These are phyloP conservation scores for Zalophus californianus DNA, from an alignment of 2,797 vertebrate genomes.

Conservation along the genomic window DNA sequence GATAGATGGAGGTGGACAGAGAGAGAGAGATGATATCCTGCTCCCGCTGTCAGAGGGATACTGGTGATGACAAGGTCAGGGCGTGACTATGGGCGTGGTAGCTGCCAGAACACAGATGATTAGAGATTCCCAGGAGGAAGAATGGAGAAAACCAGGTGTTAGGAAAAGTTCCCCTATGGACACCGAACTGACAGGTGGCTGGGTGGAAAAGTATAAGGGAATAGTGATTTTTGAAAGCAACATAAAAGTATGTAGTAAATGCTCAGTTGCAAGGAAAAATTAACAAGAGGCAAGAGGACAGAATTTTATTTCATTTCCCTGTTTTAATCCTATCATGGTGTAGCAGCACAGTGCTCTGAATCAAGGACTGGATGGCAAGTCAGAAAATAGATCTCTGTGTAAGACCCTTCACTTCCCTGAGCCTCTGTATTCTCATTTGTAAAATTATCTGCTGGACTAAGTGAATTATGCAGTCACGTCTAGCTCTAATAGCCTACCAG, in stretches of 20 bases:
- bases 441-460: not conserved
- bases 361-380: not conserved
- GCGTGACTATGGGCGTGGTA: rapidly evolving
- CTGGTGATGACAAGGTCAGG: not conserved
- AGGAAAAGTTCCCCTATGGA: not conserved
- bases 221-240: not conserved
- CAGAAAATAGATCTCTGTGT: not conserved
- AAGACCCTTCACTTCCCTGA: not conserved
- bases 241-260: not conserved
- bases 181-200: not conserved
- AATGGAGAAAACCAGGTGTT: not conserved
- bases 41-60: not conserved
- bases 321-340: not conserved
- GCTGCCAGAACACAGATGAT: not conserved
- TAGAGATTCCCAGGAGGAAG: not conserved
- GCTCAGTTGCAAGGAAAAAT: not conserved
- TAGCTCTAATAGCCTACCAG: not conserved
- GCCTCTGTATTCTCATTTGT: not conserved
- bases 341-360: rapidly evolving
- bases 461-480: not conserved
- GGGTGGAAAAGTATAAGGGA: not conserved
- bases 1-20: not conserved
- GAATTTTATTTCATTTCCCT: not conserved
- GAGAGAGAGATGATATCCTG: too few relatives aligned
- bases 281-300: not conserved